Evolutionary conservation across 2,113 vertebrate genomes (phyloP), one percentile per base, ranked within the genome.

Genomic region (Hoplias malabaricus): DNA sequence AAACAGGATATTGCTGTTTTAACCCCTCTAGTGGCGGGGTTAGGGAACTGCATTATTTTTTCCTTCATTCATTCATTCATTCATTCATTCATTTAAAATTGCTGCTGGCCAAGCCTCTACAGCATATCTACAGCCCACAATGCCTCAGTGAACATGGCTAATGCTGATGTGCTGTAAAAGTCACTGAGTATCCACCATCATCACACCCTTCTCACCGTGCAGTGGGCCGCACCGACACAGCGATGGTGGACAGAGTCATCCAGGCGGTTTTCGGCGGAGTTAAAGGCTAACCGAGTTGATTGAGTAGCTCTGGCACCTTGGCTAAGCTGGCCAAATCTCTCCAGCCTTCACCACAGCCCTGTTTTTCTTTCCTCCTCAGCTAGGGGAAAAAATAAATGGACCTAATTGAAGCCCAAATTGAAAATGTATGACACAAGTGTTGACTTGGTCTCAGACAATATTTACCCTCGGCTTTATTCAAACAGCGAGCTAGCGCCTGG

Each of bases 11-110:
- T 85, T 86, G 87, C 91, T n/a, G n/a, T n/a, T n/a, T n/a, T n/a
- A n/a, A n/a, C 72, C 91, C 92, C 90, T 87, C 92, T 91, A 78
- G 90, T 93, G 92, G 89, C 73, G 46, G 46, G 56, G 0, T 33
- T n/a, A 8, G 21, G n/a, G 59, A 84, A 89, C 73, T 82, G 80
- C 70, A 19, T n/a, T n/a, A 48, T 53, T 27, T 21, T n/a, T 73
- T 53, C 16, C 14, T 38, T 9, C 67, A 76, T 34, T 34, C 14
- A 40, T n/a, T n/a, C n/a, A n/a, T n/a, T n/a, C n/a, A n/a, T n/a
- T n/a, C n/a, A n/a, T n/a, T n/a, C n/a, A n/a, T n/a, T n/a, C n/a
- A n/a, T n/a, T n/a, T n/a, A n/a, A 48, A 19, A 36, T 67, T 56
- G 62, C 50, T 14, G 13, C 40, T 7, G 34, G 61, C 33, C 53